Conservation (phyloP, 2,888 invertebrate species). For the Cyaniris semiargus region DNA sequence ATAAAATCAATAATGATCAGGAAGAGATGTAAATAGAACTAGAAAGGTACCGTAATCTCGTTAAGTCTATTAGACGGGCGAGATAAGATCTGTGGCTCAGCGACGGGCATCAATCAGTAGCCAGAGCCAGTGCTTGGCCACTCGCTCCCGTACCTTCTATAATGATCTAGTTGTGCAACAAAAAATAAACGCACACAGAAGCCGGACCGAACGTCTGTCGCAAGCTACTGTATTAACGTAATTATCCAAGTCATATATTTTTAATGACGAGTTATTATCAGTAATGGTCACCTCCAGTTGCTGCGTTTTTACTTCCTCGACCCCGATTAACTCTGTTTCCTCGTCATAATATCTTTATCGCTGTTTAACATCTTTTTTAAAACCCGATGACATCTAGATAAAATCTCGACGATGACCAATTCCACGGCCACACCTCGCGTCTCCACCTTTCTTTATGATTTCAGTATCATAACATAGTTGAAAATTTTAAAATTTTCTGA, state of each 20-base stretch:
- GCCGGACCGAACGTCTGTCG: conserved; percentile 38
- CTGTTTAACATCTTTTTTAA: not conserved
- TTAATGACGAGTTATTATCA: conserved; percentile 23
- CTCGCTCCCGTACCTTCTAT: conserved; percentile 51
- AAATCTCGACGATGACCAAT: not conserved
- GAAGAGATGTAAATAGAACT: conserved; percentile 58
- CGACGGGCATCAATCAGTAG: conserved; percentile 69
- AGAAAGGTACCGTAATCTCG: conserved; percentile 67
- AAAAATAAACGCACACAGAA: conserved; percentile 38
- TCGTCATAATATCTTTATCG: not conserved
- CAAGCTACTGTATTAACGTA: conserved; percentile 42
- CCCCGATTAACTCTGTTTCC: conserved; percentile 7
- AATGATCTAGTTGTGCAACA: conserved; percentile 47
- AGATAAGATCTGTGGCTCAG: conserved; percentile 66
- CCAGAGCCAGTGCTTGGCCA: conserved; percentile 48
- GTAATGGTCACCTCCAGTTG: conserved; percentile 23
- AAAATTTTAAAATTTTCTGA: not conserved
- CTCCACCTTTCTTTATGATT: not conserved
- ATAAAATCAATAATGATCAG: conserved; percentile 47
- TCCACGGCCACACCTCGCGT: not conserved
- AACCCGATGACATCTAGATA: not conserved
- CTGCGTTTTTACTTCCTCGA: conserved; percentile 3
- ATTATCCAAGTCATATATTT: conserved; percentile 17
- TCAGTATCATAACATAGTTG: not conserved
- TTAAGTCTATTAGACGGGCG: conserved; percentile 65